Evolutionary conservation across 1,140 invertebrate genomes (phyloP).

Genomic region (Dendroctonus ponderosae): DNA sequence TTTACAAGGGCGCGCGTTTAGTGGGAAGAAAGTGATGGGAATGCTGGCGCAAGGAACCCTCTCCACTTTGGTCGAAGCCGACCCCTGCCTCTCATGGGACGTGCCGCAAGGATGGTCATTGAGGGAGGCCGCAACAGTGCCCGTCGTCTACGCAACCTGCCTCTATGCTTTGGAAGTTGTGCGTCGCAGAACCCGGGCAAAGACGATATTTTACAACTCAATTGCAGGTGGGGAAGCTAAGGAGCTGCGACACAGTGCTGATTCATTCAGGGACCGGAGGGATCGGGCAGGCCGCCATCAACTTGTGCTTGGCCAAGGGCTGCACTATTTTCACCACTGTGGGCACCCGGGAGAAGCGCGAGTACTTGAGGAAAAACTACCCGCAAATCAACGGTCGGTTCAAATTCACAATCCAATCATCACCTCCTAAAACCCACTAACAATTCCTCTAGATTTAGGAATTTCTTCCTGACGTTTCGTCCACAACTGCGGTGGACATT

Average conservation of each 20-base stretch:
- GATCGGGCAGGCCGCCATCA: slow-evolving; percentile 84
- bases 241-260: slow-evolving; percentile 31
- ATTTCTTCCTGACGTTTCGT: no score
- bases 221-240: slow-evolving; percentile 33
- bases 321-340: slow-evolving; percentile 76
- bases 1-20: slow-evolving; percentile 36
- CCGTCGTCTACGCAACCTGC: slow-evolving; percentile 81
- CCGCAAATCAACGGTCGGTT: slow-evolving; percentile 60
- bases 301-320: slow-evolving; percentile 68
- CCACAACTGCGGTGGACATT: no score
- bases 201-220: background rate
- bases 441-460: no score
- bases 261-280: slow-evolving; percentile 89
- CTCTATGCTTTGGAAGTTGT: slow-evolving; percentile 72
- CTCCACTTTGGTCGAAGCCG: slow-evolving; percentile 59
- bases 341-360: slow-evolving; percentile 70
- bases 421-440: background rate
- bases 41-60: slow-evolving; percentile 60
- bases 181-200: slow-evolving; percentile 13
- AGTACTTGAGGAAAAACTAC: slow-evolving; percentile 70
- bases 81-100: slow-evolving; percentile 67
- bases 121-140: slow-evolving; percentile 85
- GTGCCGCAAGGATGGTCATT: slow-evolving; percentile 81
- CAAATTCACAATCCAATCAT: background rate
- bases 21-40: slow-evolving; percentile 71